These are phyloP conservation scores for Rhagoletis pomonella DNA, from an alignment of 1,140 invertebrate species.

Conservation along the genomic window DNA sequence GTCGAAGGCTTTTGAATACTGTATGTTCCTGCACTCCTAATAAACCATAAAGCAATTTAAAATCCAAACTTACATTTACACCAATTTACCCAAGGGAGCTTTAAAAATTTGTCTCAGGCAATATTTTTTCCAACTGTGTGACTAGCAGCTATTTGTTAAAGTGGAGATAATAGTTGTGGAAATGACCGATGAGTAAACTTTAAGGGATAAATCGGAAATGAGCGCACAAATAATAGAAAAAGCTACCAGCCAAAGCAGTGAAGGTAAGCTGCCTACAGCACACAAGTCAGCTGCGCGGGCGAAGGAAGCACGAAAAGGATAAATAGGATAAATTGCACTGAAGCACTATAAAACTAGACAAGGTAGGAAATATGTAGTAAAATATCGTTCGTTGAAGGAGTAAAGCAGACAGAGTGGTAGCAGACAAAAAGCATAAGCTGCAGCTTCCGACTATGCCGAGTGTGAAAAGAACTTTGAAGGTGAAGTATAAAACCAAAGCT, in stretches of 20 bases:
- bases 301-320: not conserved
- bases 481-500: constrained; percentile 19
- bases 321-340: not conserved
- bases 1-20: no score
- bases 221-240: not conserved
- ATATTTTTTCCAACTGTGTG: not conserved
- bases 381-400: not conserved
- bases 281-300: not conserved
- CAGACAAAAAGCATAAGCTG: no score
- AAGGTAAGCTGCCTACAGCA: not conserved
- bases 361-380: not conserved
- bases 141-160: constrained; percentile 52
- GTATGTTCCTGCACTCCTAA: no score
- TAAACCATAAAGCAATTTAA: not conserved
- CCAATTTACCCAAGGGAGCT: not conserved
- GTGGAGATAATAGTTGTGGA: constrained; percentile 27
- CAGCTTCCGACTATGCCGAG: no score
- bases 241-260: not conserved
- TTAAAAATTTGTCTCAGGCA: not conserved
- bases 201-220: constrained; percentile 20
- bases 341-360: not conserved
- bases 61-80: not conserved
- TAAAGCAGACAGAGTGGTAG: not conserved
- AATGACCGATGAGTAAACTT: constrained; percentile 8
- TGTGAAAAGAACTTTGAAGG: not conserved